These are phyloP conservation scores for Apodemus agrarius DNA, from an alignment of 2,797 vertebrate genomes.

Conservation along the genomic window DNA sequence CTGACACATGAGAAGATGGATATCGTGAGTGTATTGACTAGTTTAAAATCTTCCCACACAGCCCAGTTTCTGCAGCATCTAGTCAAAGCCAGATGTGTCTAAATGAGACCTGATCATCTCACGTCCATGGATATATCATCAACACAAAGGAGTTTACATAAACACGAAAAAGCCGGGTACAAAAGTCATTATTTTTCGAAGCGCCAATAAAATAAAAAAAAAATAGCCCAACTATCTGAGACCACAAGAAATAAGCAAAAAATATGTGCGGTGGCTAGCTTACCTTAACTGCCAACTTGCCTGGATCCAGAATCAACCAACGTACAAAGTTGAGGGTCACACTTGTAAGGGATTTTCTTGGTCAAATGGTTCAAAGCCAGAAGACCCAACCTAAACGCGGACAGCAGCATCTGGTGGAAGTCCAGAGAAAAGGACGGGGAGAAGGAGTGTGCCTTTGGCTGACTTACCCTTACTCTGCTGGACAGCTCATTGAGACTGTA, in stretches of 20 bases:
- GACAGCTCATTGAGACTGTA: too few relatives aligned
- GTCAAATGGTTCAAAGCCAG: neutral
- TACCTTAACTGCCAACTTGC: too few relatives aligned
- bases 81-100: neutral
- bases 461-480: neutral
- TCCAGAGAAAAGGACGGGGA: neutral
- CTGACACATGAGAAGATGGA: neutral
- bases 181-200: constrained; percentile 3
- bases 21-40: neutral
- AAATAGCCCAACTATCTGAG: neutral
- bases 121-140: neutral
- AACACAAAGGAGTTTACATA: neutral
- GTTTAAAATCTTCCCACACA: neutral
- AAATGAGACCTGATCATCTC: neutral
- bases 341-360: neutral
- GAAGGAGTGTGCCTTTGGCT: neutral
- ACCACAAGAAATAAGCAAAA: neutral
- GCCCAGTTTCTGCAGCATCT: neutral
- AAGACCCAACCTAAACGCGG: neutral
- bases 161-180: neutral
- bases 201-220: neutral
- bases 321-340: neutral
- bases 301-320: neutral
- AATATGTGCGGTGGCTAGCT: neutral
- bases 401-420: neutral